A percentile compares a stretch with the other conserved stretches of the same genome.
Evolutionary conservation across 2,888 invertebrate species (phyloP).

Genomic region (Notocelia uddmanniana): DNA sequence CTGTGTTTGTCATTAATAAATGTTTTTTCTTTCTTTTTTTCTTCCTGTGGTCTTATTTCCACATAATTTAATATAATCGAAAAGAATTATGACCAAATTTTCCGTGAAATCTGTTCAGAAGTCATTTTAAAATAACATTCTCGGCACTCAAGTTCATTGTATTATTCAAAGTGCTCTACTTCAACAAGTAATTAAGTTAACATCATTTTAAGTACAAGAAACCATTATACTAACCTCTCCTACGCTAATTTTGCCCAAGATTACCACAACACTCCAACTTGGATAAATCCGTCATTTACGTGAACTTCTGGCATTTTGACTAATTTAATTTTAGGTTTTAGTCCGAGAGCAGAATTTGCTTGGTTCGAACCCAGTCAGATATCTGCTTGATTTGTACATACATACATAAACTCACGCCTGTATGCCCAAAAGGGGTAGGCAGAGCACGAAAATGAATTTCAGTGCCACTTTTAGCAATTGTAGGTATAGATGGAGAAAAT

Average conservation of each 20-base stretch:
- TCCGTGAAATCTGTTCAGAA: no score
- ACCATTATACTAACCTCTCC: neutral
- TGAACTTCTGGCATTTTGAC: constrained; percentile 39
- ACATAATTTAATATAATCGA: no score
- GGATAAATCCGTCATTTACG: constrained; percentile 32
- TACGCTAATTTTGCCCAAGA: constrained; percentile 15
- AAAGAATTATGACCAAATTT: no score
- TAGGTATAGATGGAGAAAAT: no score
- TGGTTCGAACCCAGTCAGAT: neutral
- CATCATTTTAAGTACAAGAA: neutral
- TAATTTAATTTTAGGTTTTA: constrained; percentile 28
- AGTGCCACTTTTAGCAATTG: no score
- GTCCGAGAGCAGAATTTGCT: neutral
- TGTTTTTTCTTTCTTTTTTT: no score
- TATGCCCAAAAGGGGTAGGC: no score
- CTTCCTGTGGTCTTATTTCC: no score
- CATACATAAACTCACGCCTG: no score
- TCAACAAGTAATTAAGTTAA: neutral
- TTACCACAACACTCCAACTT: constrained; percentile 28
- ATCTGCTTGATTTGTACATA: neutral
- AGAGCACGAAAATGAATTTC: no score
- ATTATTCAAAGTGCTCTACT: neutral
- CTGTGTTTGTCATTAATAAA: no score
- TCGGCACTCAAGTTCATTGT: neutral
- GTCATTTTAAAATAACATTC: neutral